Base-by-base conservation (phyloP, 1,140 invertebrate species). In the Bombus terrestris region DNA sequence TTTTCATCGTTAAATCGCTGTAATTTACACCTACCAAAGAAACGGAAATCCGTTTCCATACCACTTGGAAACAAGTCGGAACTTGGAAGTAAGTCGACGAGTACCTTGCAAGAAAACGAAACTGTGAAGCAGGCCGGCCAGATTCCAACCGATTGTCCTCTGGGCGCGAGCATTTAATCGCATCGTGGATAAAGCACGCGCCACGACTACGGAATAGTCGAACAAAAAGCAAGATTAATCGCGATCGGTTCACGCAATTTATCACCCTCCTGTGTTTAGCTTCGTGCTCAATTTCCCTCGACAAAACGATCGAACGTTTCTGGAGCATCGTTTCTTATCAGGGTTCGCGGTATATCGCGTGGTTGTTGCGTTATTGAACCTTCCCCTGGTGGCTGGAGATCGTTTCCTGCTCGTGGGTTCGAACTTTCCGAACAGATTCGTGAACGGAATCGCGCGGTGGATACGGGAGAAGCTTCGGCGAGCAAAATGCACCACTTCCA, bases 161-260 rank as follows among this genome's bases (percentile, higher is more conserved):
- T 35, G 78, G 64, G n/a, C n/a, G 62, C 64, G 53, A 80, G 43
- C 43, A 13, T 66, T 80, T 80, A 71, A 53, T 69, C 53, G 78
- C 43, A 39, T 37, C 43, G 8, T 25, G 41, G 62, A 47, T 68
- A 37, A 79, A 79, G 64, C 39, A n/a, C 59, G 43, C 78, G 35
- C 10, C 64, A 37, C 25, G 3, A 35, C 25, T 32, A 53, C 78
- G 25, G 5, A 37, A 79, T 68, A 12, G 12, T 25, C 22, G 22
- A 18, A 9, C 32, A 80, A 80, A 43, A 80, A 80, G 43, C 25
- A 80, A 80, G 78, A 80, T 80, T 80, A 69, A 80, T 80, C 66
- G 43, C 32, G 78, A 80, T 80, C 43, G 35, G 43, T 69, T 64
- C 78, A n/a, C 43, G 64, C 64, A 39, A 80, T 80, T 80, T 80